Conservation (phyloP, 2,888 invertebrate species). For the Ecliptopera silaceata region DNA sequence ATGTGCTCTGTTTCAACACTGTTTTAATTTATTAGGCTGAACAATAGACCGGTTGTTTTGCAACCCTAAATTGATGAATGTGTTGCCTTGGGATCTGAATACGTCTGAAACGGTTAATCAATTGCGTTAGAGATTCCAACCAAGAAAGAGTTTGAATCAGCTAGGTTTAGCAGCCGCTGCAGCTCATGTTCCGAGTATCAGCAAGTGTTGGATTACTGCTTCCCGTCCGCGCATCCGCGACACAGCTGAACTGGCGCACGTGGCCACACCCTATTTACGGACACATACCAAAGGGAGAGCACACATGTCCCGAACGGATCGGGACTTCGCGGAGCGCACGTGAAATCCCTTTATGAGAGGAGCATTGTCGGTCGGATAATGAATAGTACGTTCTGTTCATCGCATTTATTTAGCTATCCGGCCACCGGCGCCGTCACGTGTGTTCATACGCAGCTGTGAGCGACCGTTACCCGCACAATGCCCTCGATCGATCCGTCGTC, state of each 20-base stretch:
- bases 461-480: conserved; percentile 83
- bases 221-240: conserved; percentile 80
- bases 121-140: background rate
- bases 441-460: conserved; percentile 79
- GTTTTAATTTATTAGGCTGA: conserved; percentile 77
- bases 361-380: conserved; percentile 78
- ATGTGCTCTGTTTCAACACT: conserved; percentile 72
- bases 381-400: conserved; percentile 75
- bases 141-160: background rate
- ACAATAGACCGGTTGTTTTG: conserved; percentile 65
- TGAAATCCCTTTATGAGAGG: conserved; percentile 81
- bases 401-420: conserved; percentile 82
- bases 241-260: conserved; percentile 81
- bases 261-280: conserved; percentile 83
- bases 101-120: background rate
- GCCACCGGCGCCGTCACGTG: conserved; percentile 79
- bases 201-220: conserved; percentile 78
- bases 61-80: conserved; percentile 47
- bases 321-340: conserved; percentile 80
- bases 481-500: conserved; percentile 79
- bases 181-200: conserved; percentile 61
- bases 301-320: conserved; percentile 82
- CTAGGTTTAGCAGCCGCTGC: conserved; percentile 50
- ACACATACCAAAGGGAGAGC: conserved; percentile 78
- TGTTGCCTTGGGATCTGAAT: conserved; percentile 15